A percentile compares a stretch with the other conserved stretches of the same genome.
These are phyloP conservation scores for Tympanoctomys barrerae DNA, from an alignment of 2,797 vertebrate genomes.

Conservation along the genomic window DNA sequence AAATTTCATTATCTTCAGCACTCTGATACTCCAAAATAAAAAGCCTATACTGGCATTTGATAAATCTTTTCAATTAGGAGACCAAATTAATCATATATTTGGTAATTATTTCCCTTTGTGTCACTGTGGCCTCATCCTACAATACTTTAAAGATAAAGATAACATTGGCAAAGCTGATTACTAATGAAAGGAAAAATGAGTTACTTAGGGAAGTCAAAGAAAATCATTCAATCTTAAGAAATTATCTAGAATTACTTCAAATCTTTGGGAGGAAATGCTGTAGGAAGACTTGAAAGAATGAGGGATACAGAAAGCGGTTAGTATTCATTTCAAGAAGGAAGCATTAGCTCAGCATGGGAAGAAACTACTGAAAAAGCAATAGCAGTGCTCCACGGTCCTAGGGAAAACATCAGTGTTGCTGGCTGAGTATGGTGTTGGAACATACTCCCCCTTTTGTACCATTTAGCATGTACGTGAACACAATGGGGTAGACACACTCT, in stretches of 20 bases:
- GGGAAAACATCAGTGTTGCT: background rate
- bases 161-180: background rate
- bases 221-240: slow-evolving; percentile 3
- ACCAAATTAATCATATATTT: background rate
- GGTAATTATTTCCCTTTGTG: slow-evolving; percentile 6
- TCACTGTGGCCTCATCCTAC: slow-evolving; percentile 21
- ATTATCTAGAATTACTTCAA: slow-evolving; percentile 45
- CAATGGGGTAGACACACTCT: background rate
- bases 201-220: slow-evolving; percentile 39
- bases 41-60: background rate
- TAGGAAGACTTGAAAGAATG: background rate
- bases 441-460: background rate
- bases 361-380: slow-evolving; percentile 12
- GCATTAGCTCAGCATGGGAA: background rate
- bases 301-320: background rate
- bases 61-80: background rate
- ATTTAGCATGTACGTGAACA: background rate
- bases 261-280: background rate
- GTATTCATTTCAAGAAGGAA: slow-evolving; percentile 6
- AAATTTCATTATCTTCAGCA: slow-evolving; percentile 36
- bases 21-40: slow-evolving; percentile 40
- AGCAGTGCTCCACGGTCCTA: background rate
- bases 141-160: background rate
- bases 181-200: background rate
- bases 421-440: background rate